These are phyloP conservation scores for Mythimna pallens DNA, from an alignment of 2,888 invertebrate species.

Conservation along the genomic window DNA sequence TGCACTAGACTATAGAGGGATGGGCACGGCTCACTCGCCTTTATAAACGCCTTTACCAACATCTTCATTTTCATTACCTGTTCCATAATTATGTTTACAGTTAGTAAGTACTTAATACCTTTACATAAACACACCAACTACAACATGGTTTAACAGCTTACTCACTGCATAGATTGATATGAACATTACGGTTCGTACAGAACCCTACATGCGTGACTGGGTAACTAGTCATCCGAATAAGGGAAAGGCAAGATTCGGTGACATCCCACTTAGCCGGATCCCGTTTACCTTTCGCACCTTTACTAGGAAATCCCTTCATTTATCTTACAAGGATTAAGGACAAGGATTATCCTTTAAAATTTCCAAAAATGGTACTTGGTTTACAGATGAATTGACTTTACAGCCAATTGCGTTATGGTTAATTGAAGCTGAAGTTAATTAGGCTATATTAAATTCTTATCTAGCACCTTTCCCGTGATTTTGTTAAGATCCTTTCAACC, in stretches of 20 bases:
- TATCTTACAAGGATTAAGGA: slow-evolving; percentile 8
- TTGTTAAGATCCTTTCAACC: no score
- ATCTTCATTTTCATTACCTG: not conserved
- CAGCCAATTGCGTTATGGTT: not conserved
- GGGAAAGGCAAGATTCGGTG: slow-evolving; percentile 33
- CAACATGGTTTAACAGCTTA: slow-evolving; percentile 11
- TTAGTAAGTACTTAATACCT: not conserved
- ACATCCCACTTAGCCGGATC: slow-evolving; percentile 38
- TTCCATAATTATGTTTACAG: not conserved
- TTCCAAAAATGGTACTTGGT: not conserved
- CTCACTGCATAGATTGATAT: slow-evolving; percentile 26
- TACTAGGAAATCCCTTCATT: slow-evolving; percentile 14
- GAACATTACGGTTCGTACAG: slow-evolving; percentile 14
- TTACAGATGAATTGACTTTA: slow-evolving; percentile 22
- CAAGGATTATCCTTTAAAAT: slow-evolving; percentile 11
- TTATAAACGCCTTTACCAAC: no score
- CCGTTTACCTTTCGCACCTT: slow-evolving; percentile 33
- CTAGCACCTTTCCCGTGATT: no score
- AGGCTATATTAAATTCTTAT: no score
- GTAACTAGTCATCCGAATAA: slow-evolving; percentile 36
- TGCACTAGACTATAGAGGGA: no score
- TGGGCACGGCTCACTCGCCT: no score
- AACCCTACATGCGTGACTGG: slow-evolving; percentile 38
- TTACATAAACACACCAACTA: not conserved
- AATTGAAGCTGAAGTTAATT: not conserved